Base-by-base conservation (phyloP, 2,888 invertebrate genomes). In the Diarsia rubi region DNA sequence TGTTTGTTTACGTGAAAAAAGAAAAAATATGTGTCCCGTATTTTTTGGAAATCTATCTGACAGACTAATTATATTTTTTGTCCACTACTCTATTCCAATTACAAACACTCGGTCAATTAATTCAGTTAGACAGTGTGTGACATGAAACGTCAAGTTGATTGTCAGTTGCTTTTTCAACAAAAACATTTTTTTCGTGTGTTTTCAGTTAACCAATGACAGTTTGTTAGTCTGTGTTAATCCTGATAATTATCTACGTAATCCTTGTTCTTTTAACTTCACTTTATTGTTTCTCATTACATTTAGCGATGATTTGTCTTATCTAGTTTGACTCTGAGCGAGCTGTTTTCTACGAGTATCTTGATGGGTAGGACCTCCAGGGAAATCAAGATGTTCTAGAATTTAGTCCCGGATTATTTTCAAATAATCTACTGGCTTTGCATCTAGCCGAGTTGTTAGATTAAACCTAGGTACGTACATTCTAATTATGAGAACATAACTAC, bases 341-440 rank as follows among this genome's bases (percentile, higher is more conserved):
- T 64, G 44, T 42, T 65, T 52, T n/a, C 59, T 69, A n/a, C n/a
- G n/a, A n/a, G n/a, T n/a, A 8, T 27, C 42, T 59, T 31, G n/a
- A n/a, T n/a, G 27, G 9, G 44, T n/a, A 45, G 44, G 6, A 31
- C 2, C 81, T 37, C 69, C 9, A 9, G 81, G 84, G 81, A 74
- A 81, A 81, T 81, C 81, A 60, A 59, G 52, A n/a, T 21, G 31
- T 21, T 24, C 72, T 73, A 60, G 31, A 37, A 47, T 31, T 49
- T 49, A 49, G 60, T 57, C 24, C 68, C 24, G 1, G 24, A 42
- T 65, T 60, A 68, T 82, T 54, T 66, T 65, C 65, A 75, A 66
- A 78, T 82, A 78, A 60, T 68, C 27, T 68, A 19, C 21, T 24
- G 45, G 19, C 44, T 59, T 27, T 49, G 44, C n/a, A 5, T 45